A percentile compares a stretch with the other conserved stretches of the same genome.
These are phyloP conservation scores for Furnarius figulus DNA, from an alignment of 2,113 vertebrate species.

Conservation along the genomic window DNA sequence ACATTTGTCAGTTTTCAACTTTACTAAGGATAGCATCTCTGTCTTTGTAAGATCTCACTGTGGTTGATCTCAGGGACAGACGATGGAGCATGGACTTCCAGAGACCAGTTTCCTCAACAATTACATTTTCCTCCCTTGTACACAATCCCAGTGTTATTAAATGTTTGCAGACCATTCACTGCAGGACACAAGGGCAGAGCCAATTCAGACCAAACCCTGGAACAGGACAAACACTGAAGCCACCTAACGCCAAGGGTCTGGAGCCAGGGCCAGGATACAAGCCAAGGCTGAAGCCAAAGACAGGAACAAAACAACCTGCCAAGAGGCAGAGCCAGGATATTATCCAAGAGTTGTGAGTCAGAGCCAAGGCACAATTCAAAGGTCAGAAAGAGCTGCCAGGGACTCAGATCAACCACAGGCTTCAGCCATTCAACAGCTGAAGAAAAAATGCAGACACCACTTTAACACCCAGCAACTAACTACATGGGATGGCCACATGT, in stretches of 20 bases:
- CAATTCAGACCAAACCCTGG: background rate
- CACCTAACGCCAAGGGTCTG: background rate
- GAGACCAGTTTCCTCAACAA: background rate
- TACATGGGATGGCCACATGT: background rate
- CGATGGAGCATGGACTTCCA: accelerated
- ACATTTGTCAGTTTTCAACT: background rate
- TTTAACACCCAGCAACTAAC: background rate
- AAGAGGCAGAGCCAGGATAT: background rate
- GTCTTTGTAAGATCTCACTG: background rate
- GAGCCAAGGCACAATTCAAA: constrained; percentile 35
- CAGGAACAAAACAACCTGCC: background rate
- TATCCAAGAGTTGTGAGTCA: background rate
- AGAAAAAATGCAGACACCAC: background rate
- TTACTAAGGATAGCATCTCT: background rate
- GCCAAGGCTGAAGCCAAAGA: background rate
- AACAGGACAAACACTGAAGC: background rate
- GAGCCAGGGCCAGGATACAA: background rate
- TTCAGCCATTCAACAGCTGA: background rate
- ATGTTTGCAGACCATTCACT: constrained; percentile 11
- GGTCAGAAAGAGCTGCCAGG: constrained; percentile 40
- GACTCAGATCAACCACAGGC: background rate
- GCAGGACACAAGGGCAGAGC: background rate
- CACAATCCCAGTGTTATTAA: background rate
- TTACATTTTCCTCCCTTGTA: background rate
- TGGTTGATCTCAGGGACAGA: background rate